These are phyloP conservation scores for Sebastes kiyomatsui DNA, from an alignment of 2,797 vertebrate genomes.

Conservation along the genomic window DNA sequence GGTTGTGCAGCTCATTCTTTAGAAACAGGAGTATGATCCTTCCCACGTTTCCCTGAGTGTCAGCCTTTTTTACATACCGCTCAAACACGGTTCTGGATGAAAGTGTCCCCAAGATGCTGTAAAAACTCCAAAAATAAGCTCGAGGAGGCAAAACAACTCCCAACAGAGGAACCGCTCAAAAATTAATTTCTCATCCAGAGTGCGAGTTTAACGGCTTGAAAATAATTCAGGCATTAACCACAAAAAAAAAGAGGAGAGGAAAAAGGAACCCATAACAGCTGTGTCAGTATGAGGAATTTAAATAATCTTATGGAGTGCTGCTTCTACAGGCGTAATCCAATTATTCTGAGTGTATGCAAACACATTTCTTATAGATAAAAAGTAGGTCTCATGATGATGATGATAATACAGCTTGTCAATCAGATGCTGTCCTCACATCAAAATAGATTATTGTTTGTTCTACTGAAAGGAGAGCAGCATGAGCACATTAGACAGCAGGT, in stretches of 20 bases:
- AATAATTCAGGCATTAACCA: constrained; percentile 41
- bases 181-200: constrained; percentile 47
- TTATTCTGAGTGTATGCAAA: not conserved
- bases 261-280: constrained; percentile 20
- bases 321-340: not conserved
- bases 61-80: constrained; percentile 23
- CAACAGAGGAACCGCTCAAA: constrained; percentile 33
- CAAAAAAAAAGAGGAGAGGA: not conserved
- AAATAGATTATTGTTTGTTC: constrained; percentile 43
- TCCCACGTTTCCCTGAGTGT: constrained; percentile 28
- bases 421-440: constrained; percentile 48
- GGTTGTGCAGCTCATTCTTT: constrained; percentile 18
- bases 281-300: constrained; percentile 49
- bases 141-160: constrained; percentile 43
- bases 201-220: constrained; percentile 36
- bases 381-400: constrained; percentile 41
- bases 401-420: constrained; percentile 6
- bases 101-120: constrained; percentile 47
- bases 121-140: constrained; percentile 41
- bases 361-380: constrained; percentile 5
- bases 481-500: constrained; percentile 48
- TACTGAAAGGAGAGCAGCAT: constrained; percentile 9
- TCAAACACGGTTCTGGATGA: constrained; percentile 37
- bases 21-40: constrained; percentile 12
- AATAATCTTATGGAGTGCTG: constrained; percentile 21